These are phyloP conservation scores for Cremastobaeus sp. DNA, from an alignment of 2,888 invertebrate species.

Conservation along the genomic window DNA sequence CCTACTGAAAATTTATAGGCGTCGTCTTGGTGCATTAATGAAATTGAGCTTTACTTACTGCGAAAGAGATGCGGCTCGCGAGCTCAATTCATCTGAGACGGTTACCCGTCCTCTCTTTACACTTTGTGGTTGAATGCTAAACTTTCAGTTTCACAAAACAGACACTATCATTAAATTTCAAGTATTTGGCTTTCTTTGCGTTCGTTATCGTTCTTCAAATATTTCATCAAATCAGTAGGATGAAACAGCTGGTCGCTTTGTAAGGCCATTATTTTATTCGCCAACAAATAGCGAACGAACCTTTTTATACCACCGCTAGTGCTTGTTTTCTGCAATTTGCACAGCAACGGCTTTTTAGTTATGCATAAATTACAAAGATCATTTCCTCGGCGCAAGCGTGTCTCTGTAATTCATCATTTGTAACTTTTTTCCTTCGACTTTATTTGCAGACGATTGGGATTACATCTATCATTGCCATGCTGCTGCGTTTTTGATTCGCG, in stretches of 20 bases:
- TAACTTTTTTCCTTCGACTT: no score
- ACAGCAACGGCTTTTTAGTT: no score
- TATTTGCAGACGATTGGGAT: no score
- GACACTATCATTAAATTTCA: conserved; percentile 51
- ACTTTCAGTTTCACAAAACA: conserved; percentile 53
- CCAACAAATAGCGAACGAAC: conserved; percentile 1
- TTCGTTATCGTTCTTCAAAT: conserved; percentile 54
- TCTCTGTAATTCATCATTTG: no score
- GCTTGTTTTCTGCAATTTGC: not conserved
- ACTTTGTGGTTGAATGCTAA: conserved; percentile 54
- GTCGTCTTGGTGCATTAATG: conserved; percentile 60
- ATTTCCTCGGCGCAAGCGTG: no score
- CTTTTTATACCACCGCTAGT: not conserved
- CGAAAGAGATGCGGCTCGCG: conserved; percentile 52
- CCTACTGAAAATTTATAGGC: conserved; percentile 60
- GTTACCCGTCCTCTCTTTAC: conserved; percentile 47
- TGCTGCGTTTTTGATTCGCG: no score
- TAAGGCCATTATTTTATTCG: not conserved
- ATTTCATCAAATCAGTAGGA: conserved; percentile 47
- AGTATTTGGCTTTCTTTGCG: conserved; percentile 49
- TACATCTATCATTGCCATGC: no score
- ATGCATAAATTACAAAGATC: no score
- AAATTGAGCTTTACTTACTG: conserved; percentile 56
- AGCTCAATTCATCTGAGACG: conserved; percentile 51
- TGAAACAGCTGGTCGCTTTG: conserved; percentile 20